Base-by-base conservation (phyloP, 2,888 invertebrate genomes). In the Drosophila neonasuta region DNA sequence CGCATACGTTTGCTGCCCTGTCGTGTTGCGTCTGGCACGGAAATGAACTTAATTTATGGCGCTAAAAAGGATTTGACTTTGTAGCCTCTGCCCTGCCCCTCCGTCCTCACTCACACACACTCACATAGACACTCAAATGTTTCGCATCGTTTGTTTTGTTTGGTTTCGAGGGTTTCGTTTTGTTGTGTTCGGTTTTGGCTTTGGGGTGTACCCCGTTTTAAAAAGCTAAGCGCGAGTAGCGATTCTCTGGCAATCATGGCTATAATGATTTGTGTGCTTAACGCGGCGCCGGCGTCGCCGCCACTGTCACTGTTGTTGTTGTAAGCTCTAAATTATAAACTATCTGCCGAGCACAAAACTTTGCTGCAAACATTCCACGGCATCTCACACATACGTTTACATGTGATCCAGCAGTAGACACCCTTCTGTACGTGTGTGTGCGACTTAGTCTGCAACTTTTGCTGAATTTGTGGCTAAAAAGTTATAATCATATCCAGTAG, bases 41-140 rank as follows among this genome's bases (percentile, higher is more conserved):
- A 84, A 84, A 83, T 86, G 76, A 83, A 83, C 83, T 81, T 86
- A 84, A 84, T 84, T 84, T 84, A 84, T 84, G 81, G 86, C 76
- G 84, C 74, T 77, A 83, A 81, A 84, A 84, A 79, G 81, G 83
- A 84, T 83, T 84, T 72, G 78, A 74, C 74, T 78, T 61, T 69
- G 77, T 68, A 67, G 60, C 62, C 74, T 30, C 46, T 15, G 48
- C 34, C 13, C 13, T 42, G 3, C 13, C 11, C 11, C 8, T 36
- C 4, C 15, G 11, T 9, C 13, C 10, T 20, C 30, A 11, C 39
- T 9, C 29, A 30, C 3, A 20, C 20, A 20, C 13, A n/a, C 17
- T 17, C 13, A 8, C 20, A 8, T 20, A 8, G 11, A 9, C 20
- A 10, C 30, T 11, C 20, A 48, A 57, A 15, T 36, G 58, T 55